Evolutionary conservation across 2,113 vertebrate genomes (phyloP).

Genomic region (Columbina picui): DNA sequence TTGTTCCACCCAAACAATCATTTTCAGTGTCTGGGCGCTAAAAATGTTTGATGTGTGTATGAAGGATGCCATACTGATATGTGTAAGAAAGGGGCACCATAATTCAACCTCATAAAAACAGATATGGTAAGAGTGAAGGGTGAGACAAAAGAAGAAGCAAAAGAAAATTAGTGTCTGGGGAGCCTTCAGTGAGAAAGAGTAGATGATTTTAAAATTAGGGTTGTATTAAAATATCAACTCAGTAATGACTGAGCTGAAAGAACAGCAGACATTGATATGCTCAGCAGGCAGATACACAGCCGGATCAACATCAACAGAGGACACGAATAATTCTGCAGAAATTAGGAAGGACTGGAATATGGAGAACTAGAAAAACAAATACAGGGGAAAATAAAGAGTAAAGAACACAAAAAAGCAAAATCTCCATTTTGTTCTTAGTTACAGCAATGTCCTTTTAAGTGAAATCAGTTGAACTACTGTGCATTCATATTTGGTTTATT

Average conservation of each 20-base stretch:
- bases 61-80: background rate
- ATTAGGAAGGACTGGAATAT: background rate
- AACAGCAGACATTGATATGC: background rate
- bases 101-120: background rate
- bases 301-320: background rate
- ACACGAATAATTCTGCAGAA: background rate
- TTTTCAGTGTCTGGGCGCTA: background rate
- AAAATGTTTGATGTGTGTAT: background rate
- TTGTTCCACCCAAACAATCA: background rate
- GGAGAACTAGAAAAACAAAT: background rate
- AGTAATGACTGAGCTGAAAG: background rate
- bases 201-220: background rate
- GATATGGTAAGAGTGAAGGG: background rate
- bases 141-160: background rate
- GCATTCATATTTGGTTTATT: background rate
- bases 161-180: background rate
- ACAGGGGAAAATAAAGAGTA: background rate
- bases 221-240: background rate
- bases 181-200: background rate
- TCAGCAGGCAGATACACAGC: background rate
- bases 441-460: background rate
- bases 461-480: background rate
- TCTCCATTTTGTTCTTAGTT: background rate
- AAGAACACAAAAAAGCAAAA: background rate
- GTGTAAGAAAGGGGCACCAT: background rate